phyloP scores from a whole-genome alignment of 1,140 invertebrate species.

The Asobara japonica region DNA sequence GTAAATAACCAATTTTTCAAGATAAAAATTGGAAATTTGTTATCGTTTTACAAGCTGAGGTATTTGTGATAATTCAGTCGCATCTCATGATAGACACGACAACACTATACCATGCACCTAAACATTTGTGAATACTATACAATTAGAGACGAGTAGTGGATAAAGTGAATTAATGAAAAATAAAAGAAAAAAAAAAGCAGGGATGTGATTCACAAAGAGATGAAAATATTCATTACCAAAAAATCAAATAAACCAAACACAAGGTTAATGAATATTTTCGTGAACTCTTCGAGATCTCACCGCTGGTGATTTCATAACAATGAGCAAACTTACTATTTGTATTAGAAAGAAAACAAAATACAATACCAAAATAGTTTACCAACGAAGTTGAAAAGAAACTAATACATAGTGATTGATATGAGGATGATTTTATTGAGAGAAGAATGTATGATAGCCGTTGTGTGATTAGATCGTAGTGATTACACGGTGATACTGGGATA shows the following conservation, averaged over 20 bases:
- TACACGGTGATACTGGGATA: neutral
- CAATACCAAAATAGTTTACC: conserved; percentile 44
- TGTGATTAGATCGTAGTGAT: neutral
- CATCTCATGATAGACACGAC: neutral
- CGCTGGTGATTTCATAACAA: conserved; percentile 11
- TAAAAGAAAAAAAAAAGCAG: neutral
- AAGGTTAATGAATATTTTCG: conserved; percentile 20
- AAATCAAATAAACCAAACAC: conserved; percentile 7
- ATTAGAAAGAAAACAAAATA: conserved; percentile 34
- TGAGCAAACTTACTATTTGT: conserved; percentile 22
- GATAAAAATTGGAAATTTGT: neutral
- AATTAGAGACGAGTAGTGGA: conserved; percentile 1
- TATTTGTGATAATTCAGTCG: conserved; percentile 16
- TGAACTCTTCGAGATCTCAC: conserved; percentile 7
- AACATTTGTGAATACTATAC: conserved; percentile 3
- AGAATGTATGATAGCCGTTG: conserved; percentile 11
- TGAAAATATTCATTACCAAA: conserved; percentile 14
- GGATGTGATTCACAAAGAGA: conserved; percentile 22
- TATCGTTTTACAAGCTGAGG: conserved; percentile 17
- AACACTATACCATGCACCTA: conserved; percentile 1
- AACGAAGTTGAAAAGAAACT: conserved; percentile 34
- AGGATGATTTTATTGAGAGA: conserved; percentile 25
- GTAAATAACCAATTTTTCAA: conserved; percentile 7
- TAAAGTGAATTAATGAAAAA: conserved; percentile 10
- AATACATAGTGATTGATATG: neutral